phyloP scores from a whole-genome alignment of 53 echinoderm and acorn worm genomes.

The Apostichopus leukothele region DNA sequence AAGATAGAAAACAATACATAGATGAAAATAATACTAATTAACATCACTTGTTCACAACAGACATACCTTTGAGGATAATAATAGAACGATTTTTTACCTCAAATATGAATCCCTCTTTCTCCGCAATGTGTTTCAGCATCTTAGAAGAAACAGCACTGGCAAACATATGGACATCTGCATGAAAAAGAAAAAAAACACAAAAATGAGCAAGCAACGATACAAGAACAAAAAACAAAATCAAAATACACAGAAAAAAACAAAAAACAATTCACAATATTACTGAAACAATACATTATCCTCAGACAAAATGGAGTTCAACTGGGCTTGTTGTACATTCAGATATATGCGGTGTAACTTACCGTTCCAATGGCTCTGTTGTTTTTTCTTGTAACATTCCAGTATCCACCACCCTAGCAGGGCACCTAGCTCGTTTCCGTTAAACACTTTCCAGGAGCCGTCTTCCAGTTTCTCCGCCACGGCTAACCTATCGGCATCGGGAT shows the following conservation, averaged over 20 bases:
- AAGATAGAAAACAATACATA: no score
- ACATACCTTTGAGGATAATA: not conserved
- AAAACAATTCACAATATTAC: not conserved
- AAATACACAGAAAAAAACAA: not conserved
- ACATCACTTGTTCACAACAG: no score
- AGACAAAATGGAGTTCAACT: no score
- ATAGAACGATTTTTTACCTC: constrained; percentile 45
- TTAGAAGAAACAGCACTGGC: constrained; percentile 99
- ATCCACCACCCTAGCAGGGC: constrained; percentile 94
- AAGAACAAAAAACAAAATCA: not conserved
- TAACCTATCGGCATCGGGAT: constrained; percentile 93
- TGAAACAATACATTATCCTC: not conserved
- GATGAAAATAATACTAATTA: no score
- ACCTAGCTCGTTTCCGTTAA: constrained; percentile 89
- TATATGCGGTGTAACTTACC: constrained; percentile 4
- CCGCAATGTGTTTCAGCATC: constrained; percentile 72
- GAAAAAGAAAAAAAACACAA: not conserved
- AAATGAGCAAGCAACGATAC: no score
- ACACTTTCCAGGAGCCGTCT: constrained; percentile 86
- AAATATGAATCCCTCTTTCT: constrained; percentile 90
- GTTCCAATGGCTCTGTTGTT: constrained; percentile 31
- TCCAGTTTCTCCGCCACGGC: constrained; percentile 86
- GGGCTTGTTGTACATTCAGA: no score
- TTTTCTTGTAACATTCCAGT: constrained; percentile 57
- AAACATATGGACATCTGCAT: constrained; percentile 80